These are phyloP conservation scores for Calliopsis andreniformis DNA, from an alignment of 1,140 invertebrate species.

Conservation along the genomic window DNA sequence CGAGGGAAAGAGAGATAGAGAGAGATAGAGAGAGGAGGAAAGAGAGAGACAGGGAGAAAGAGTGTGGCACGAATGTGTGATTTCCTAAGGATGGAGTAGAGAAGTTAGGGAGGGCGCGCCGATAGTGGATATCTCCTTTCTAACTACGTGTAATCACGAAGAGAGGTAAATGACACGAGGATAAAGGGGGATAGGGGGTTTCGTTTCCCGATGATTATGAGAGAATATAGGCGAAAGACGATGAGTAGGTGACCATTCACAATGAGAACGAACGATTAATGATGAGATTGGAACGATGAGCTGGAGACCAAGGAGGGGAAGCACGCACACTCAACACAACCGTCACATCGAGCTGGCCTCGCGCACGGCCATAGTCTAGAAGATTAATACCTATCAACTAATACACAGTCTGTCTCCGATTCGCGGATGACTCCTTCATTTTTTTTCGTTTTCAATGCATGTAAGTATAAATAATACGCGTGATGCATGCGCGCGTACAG, in stretches of 20 bases:
- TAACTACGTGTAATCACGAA: conserved; percentile 39
- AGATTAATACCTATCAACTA: conserved; percentile 78
- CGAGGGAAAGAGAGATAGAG: conserved; percentile 32
- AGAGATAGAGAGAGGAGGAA: conserved; percentile 20
- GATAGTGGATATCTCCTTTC: conserved; percentile 47
- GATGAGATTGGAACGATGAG: conserved; percentile 57
- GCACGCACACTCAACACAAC: conserved; percentile 81
- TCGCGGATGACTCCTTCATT: conserved; percentile 66
- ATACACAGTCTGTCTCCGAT: conserved; percentile 78
- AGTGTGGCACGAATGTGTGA: conserved; percentile 52
- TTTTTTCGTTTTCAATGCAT: conserved; percentile 57
- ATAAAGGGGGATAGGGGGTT: background rate
- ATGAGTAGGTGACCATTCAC: conserved; percentile 57
- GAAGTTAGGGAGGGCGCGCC: conserved; percentile 32
- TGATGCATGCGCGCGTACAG: conserved; percentile 55
- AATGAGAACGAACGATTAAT: conserved; percentile 64
- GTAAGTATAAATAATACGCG: conserved; percentile 67
- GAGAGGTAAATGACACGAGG: conserved; percentile 27
- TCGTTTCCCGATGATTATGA: conserved; percentile 55
- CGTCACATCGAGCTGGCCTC: conserved; percentile 79
- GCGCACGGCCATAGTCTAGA: conserved; percentile 76
- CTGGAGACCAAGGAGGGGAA: conserved; percentile 76
- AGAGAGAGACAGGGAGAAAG: conserved; percentile 5
- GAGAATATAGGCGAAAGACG: conserved; percentile 34
- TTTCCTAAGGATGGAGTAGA: conserved; percentile 37